Evolutionary conservation across 2,888 invertebrate species (phyloP).

Genomic region (Lasioglossum oenotherae): DNA sequence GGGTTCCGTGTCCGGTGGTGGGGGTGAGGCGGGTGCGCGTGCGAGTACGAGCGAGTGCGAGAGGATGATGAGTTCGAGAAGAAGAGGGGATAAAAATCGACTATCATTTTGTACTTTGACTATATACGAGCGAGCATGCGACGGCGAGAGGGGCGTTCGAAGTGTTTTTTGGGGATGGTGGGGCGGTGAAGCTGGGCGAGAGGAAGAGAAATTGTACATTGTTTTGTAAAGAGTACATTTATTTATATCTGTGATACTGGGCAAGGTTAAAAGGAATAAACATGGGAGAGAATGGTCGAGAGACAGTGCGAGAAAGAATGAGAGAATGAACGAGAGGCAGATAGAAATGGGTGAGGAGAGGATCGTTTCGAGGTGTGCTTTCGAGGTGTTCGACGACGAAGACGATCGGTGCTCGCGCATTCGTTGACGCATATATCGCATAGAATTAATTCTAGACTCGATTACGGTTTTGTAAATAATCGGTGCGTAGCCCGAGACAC

Average conservation of each 20-base stretch:
- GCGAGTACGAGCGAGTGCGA: slow-evolving; percentile 1
- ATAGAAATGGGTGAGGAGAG: slow-evolving; percentile 53
- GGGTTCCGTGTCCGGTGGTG: background rate
- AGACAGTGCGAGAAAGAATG: background rate
- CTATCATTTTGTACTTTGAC: slow-evolving; percentile 74
- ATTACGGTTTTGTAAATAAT: slow-evolving; percentile 78
- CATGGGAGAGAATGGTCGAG: slow-evolving; percentile 9
- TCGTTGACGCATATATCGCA: slow-evolving; percentile 76
- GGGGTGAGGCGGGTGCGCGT: background rate
- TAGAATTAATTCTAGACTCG: slow-evolving; percentile 68
- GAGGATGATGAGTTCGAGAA: background rate
- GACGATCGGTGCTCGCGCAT: slow-evolving; percentile 77
- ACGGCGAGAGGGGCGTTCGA: slow-evolving; percentile 5
- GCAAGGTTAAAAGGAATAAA: slow-evolving; percentile 55
- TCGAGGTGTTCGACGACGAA: slow-evolving; percentile 56
- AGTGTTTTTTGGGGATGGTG: background rate
- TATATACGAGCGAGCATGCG: slow-evolving; percentile 46
- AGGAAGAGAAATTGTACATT: slow-evolving; percentile 73
- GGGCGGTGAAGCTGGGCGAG: slow-evolving; percentile 17
- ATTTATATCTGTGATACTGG: slow-evolving; percentile 84
- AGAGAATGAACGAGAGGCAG: background rate
- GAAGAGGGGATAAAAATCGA: slow-evolving; percentile 46
- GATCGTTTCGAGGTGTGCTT: slow-evolving; percentile 74
- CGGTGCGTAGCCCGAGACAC: slow-evolving; percentile 34
- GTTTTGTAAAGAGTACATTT: slow-evolving; percentile 83